Conservation (phyloP, 2,113 vertebrate genomes). For the Pachypanchax playfairii region DNA sequence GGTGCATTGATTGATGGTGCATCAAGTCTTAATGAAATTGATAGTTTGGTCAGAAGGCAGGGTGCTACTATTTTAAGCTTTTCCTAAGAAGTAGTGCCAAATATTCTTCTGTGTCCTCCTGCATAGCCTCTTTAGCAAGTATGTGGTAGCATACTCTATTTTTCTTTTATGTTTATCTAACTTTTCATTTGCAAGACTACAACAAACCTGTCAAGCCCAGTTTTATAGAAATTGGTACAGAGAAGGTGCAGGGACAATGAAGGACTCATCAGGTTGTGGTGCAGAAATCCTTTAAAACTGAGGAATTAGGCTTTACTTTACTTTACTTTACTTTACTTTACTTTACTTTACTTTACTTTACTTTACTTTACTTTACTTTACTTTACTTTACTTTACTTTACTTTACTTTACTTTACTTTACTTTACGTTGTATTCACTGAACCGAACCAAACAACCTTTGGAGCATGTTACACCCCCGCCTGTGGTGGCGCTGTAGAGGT, state of each 20-base stretch:
- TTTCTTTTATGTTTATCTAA: background rate
- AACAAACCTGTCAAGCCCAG: background rate
- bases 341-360: no score
- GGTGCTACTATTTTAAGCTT: background rate
- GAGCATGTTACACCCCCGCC: no score
- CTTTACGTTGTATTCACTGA: no score
- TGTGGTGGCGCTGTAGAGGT: no score
- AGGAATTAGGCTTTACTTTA: background rate
- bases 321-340: background rate
- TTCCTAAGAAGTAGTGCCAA: background rate
- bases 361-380: no score
- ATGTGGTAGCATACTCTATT: background rate
- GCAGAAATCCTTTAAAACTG: background rate
- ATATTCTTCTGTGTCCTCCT: background rate
- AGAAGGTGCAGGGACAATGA: background rate
- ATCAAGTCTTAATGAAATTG: conserved; percentile 29
- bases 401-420: no score
- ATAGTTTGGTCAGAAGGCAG: conserved; percentile 11
- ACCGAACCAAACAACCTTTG: no score
- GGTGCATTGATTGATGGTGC: conserved; percentile 54
- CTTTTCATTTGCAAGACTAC: background rate
- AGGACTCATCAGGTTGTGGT: background rate
- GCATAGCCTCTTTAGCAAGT: background rate
- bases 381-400: no score
- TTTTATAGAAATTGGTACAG: background rate